A percentile compares a stretch with the other conserved stretches of the same genome.
Conservation (phyloP, 2,797 vertebrate species). For the Bucorvus abyssinicus region DNA sequence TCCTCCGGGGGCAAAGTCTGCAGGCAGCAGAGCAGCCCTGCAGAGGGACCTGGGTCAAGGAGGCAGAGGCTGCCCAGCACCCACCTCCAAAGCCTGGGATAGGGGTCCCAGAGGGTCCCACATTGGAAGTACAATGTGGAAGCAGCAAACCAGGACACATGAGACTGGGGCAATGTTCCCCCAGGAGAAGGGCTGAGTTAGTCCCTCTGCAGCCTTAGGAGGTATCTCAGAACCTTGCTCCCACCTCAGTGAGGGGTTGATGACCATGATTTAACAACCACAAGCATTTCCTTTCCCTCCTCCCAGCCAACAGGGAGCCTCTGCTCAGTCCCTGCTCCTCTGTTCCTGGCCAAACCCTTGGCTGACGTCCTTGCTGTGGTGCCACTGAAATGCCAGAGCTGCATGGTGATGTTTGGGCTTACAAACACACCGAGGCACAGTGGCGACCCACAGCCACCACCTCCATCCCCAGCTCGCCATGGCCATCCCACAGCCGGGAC, state of each 20-base stretch:
- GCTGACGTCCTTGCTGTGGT: background rate
- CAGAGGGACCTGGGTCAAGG: background rate
- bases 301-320: background rate
- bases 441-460: rapidly evolving
- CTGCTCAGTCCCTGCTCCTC: background rate
- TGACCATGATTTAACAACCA: background rate
- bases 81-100: background rate
- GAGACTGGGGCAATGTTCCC: background rate
- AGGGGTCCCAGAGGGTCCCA: rapidly evolving
- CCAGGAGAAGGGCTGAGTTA: background rate
- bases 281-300: background rate
- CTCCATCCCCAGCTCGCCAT: background rate
- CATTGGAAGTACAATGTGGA: background rate
- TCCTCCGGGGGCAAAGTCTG: background rate
- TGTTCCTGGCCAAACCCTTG: background rate
- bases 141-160: background rate
- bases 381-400: background rate
- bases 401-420: rapidly evolving
- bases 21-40: background rate
- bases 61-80: background rate
- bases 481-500: background rate
- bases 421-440: rapidly evolving
- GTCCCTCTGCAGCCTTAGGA: background rate
- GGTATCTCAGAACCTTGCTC: background rate
- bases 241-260: background rate